Conservation (phyloP, 1,140 invertebrate species). For the Leptoteleia sp. region DNA sequence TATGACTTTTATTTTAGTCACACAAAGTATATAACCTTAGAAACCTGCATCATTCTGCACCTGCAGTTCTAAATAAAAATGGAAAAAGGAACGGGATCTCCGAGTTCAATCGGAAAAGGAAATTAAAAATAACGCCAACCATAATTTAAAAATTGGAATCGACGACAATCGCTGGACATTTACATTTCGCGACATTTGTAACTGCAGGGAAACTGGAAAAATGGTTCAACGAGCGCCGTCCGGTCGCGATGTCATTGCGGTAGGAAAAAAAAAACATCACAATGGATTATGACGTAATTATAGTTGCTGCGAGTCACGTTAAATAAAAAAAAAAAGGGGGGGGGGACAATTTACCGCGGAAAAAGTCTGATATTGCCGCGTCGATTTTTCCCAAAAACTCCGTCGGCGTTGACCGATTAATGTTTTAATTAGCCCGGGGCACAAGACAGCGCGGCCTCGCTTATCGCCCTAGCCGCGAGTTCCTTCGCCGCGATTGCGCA, state of each 20-base stretch:
- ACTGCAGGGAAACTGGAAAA: slow-evolving; percentile 22
- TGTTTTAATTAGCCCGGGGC: slow-evolving; percentile 27
- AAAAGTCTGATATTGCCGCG: slow-evolving; percentile 21
- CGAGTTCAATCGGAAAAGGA: slow-evolving; percentile 3
- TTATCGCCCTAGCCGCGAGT: no score
- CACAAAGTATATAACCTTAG: no score
- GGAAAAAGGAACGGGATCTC: no score
- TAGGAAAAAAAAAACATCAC: slow-evolving; percentile 43
- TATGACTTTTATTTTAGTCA: no score
- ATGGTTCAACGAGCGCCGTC: slow-evolving; percentile 13
- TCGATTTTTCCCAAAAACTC: slow-evolving; percentile 37
- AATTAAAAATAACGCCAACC: not conserved
- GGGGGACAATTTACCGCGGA: slow-evolving; percentile 4
- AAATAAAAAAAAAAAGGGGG: slow-evolving; percentile 25
- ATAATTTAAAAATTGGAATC: slow-evolving; percentile 5
- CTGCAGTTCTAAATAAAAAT: no score
- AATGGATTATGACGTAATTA: slow-evolving; percentile 48
- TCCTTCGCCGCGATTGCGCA: no score
- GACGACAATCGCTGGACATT: slow-evolving; percentile 31
- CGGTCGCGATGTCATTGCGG: slow-evolving; percentile 8
- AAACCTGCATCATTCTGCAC: no score
- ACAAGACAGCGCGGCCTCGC: not conserved
- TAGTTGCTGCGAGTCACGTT: slow-evolving; percentile 30
- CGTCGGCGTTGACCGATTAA: slow-evolving; percentile 8
- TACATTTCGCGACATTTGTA: slow-evolving; percentile 19